Evolutionary conservation across 1,140 invertebrate species (phyloP).

Genomic region (Eueides isabella): DNA sequence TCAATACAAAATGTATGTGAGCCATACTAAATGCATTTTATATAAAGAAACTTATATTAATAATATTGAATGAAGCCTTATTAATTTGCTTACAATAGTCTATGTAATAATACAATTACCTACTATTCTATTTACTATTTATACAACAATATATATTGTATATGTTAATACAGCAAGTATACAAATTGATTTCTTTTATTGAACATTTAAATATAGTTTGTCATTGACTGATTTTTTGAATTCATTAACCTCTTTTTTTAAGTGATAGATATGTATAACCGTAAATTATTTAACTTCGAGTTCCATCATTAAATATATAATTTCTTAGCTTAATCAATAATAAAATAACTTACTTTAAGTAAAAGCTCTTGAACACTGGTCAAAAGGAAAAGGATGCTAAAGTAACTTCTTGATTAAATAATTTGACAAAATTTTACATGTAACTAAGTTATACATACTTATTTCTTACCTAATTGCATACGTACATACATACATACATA

Average conservation of each 20-base stretch:
- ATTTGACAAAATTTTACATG: no score
- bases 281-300: no score
- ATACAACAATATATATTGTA: neutral
- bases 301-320: no score
- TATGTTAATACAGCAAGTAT: neutral
- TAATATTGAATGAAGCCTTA: neutral
- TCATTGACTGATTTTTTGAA: neutral
- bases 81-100: conserved; percentile 4
- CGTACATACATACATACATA: conserved; percentile 12
- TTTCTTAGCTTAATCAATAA: no score
- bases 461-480: conserved; percentile 50
- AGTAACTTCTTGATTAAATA: no score
- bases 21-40: neutral
- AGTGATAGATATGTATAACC: no score
- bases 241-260: no score
- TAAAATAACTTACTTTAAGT: no score
- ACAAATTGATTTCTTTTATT: neutral
- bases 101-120: neutral
- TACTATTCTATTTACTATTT: neutral
- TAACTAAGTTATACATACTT: no score
- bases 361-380: no score
- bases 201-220: neutral
- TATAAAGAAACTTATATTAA: conserved; percentile 2
- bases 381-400: no score
- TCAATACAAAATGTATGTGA: neutral